Percentiles rank a stretch among this genome's conserved stretches.
Evolutionary conservation across 2,888 invertebrate species (phyloP).

Genomic region (Acholoe squamosa): DNA sequence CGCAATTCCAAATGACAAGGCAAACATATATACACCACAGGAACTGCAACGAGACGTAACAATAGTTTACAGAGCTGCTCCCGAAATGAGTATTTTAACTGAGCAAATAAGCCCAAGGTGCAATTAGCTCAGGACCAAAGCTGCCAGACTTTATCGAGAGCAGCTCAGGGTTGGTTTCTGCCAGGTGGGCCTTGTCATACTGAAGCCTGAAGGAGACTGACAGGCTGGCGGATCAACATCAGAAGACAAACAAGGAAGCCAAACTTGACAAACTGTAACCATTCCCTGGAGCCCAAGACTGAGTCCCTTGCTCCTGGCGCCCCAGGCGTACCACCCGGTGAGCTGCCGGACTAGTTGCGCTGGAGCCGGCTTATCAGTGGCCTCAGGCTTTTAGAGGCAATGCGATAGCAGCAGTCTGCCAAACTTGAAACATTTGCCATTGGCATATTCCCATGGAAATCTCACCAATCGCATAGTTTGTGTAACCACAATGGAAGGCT

Average conservation of each 20-base stretch:
- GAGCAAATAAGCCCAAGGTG: not conserved
- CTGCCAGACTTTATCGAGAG: not conserved
- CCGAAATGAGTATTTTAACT: not conserved
- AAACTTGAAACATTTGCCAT: slow-evolving; percentile 30
- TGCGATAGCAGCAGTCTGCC: not conserved
- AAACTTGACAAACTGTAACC: slow-evolving; percentile 59
- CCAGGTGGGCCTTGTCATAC: slow-evolving; percentile 45
- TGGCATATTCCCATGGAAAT: not conserved
- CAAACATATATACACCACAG: not conserved
- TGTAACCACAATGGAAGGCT: not conserved
- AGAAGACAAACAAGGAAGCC: slow-evolving; percentile 56
- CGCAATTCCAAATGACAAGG: not conserved
- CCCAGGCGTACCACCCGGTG: slow-evolving; percentile 33
- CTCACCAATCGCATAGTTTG: not conserved
- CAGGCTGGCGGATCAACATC: slow-evolving; percentile 42
- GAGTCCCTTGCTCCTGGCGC: not conserved
- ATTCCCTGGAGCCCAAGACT: slow-evolving; percentile 50
- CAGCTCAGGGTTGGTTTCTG: not conserved
- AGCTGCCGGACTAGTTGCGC: not conserved
- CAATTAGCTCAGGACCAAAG: not conserved
- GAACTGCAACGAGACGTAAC: not conserved
- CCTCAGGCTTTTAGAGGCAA: slow-evolving; percentile 48
- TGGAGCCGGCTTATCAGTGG: slow-evolving; percentile 26
- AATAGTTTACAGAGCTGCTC: slow-evolving; percentile 21
- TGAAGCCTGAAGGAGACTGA: not conserved